phyloP scores from a whole-genome alignment of 2,113 vertebrate genomes.

The Phalacrocorax pelagicus region DNA sequence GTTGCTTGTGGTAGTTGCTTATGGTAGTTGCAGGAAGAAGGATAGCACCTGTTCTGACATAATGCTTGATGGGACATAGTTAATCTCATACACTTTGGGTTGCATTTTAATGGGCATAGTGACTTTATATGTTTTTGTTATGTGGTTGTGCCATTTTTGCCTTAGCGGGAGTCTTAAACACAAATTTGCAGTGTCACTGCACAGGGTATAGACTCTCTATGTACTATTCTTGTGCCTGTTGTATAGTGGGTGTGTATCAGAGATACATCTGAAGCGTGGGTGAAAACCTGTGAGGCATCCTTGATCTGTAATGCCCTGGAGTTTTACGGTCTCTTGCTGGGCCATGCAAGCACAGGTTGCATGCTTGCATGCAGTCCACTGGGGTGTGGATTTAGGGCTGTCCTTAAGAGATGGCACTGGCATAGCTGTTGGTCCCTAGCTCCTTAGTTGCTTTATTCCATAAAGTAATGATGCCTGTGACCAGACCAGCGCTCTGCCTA shows the following conservation, averaged over 20 bases:
- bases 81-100: background rate
- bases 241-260: background rate
- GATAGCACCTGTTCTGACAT: background rate
- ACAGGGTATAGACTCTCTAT: background rate
- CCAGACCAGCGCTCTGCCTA: fast-evolving
- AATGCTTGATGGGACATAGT: background rate
- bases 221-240: background rate
- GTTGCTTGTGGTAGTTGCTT: background rate
- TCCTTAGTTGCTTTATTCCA: background rate
- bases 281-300: background rate
- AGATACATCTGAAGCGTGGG: background rate
- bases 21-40: background rate
- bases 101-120: background rate
- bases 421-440: background rate
- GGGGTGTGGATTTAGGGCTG: background rate
- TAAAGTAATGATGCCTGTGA: background rate
- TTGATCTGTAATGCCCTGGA: background rate
- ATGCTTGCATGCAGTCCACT: background rate
- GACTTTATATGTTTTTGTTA: background rate
- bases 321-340: background rate
- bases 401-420: background rate
- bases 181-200: background rate
- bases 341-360: too few relatives aligned
- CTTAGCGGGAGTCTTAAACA: background rate
- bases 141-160: background rate